Evolutionary conservation across 2,113 vertebrate species (phyloP).

Genomic region (Regulus satrapa): DNA sequence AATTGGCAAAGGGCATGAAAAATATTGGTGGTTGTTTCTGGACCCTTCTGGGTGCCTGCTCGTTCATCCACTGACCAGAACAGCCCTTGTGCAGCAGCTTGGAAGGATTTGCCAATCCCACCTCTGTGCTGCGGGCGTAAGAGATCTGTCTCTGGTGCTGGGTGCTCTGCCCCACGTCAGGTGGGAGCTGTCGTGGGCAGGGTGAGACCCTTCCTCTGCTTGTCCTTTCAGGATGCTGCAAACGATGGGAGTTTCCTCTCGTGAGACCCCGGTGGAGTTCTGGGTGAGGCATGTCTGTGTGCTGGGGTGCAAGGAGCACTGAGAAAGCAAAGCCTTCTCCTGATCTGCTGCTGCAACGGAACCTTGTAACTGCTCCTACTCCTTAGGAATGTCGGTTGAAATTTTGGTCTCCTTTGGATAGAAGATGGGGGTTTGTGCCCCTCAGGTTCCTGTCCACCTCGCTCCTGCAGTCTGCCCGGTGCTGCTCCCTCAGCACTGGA

Average conservation of each 20-base stretch:
- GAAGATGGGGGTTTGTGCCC: not conserved
- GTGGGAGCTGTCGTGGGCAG: not conserved
- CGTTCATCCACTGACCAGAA: not conserved
- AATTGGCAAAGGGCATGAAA: not conserved
- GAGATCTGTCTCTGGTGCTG: not conserved
- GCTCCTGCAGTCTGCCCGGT: not conserved
- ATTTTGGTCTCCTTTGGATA: not conserved
- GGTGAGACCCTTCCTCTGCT: not conserved
- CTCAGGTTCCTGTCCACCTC: not conserved
- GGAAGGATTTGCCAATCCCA: not conserved
- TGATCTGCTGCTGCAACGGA: not conserved
- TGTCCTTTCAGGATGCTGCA: constrained; percentile 59
- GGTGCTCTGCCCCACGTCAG: no score
- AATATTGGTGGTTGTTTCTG: not conserved
- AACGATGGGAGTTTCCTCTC: constrained; percentile 27
- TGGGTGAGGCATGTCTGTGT: constrained; percentile 20
- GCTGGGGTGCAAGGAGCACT: constrained; percentile 10
- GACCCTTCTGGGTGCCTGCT: not conserved
- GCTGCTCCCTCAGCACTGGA: not conserved
- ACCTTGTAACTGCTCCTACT: not conserved
- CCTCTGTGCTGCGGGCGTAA: not conserved
- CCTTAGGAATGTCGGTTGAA: not conserved
- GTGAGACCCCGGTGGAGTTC: constrained; percentile 49
- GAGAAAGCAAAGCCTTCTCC: not conserved
- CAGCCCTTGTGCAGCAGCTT: not conserved